A percentile compares a stretch with the other conserved stretches of the same genome.
Evolutionary conservation across 2,113 vertebrate genomes (phyloP).

Genomic region (Chauna torquata): DNA sequence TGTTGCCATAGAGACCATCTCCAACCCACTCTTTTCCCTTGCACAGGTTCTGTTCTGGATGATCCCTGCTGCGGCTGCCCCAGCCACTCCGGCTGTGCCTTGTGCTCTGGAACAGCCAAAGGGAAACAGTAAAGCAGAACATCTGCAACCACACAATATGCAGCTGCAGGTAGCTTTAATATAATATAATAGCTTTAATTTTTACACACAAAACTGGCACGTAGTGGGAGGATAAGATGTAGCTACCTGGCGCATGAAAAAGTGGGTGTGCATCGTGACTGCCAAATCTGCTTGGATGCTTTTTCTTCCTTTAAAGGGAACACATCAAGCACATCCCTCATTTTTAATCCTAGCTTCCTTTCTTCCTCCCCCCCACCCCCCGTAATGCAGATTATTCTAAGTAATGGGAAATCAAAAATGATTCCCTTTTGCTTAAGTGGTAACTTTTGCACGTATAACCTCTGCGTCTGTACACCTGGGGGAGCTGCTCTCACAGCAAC

Average conservation of each 20-base stretch:
- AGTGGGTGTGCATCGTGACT: not conserved
- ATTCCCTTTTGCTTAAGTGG: not conserved
- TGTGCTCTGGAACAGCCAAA: not conserved
- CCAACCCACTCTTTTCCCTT: not conserved
- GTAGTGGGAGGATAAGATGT: not conserved
- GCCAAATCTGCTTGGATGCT: not conserved
- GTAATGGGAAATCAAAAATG: not conserved
- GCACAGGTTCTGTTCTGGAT: not conserved
- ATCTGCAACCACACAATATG: not conserved
- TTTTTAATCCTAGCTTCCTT: not conserved
- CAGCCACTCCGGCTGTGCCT: not conserved
- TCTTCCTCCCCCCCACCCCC: too few species aligned
- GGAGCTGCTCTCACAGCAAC: not conserved
- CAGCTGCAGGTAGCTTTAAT: not conserved
- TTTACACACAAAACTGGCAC: not conserved
- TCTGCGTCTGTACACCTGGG: not conserved
- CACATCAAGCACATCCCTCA: not conserved
- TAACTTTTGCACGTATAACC: rapidly evolving
- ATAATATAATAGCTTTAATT: not conserved
- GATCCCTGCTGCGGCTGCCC: not conserved
- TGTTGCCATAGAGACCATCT: conserved; percentile 65
- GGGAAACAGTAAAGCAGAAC: not conserved
- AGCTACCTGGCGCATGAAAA: not conserved
- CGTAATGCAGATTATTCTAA: not conserved
- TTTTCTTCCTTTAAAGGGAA: not conserved